Base-by-base conservation (phyloP, 2,797 vertebrate genomes). In the Martes flavigula region DNA sequence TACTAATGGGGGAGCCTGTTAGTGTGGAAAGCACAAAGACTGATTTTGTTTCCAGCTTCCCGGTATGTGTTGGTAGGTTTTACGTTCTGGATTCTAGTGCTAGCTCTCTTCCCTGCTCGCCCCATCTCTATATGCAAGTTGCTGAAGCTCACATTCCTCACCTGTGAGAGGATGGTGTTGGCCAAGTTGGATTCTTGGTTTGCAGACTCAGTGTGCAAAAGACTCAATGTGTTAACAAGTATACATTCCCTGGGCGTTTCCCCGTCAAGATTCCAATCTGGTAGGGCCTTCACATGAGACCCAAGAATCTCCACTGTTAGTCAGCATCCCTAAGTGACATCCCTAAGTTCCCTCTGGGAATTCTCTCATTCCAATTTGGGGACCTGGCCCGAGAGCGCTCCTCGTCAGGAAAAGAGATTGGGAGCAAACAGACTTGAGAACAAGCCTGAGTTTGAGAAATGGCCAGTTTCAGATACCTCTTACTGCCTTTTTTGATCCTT, bases 1-100 rank as follows among this genome's bases (percentile, higher is more conserved):
- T 94, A 43, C 84, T 97, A 94, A 94, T 62, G 40, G 81, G 87
- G 70, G 81, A 64, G 83, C 90, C 68, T 86, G 46, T 96, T 73
- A 30, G 48, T 35, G 32, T 82, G 72, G 75, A 73, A 91, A 97
- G 72, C 23, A 5, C n/a, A 87, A 77, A 66, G 20, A 38, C 21
- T 2, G 83, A 75, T 84, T 92, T 92, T 23, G 56, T 91, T 85
- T 87, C 70, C 20, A 72, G 54, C 75, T 72, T 92, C 56, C 68
- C 18, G 4, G 8, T 84, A 60, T 66, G 7, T 32, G 70, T 95
- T 15, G 11, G 30, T 64, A 46, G 30, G 35, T 56, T 90, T 87
- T 46, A 21, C 35, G 14, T 66, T 88, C 93, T 81, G 18, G 18
- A 81, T 84, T 78, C 62, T 90, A 68, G 32, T 66, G 38, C 30